phyloP scores from a whole-genome alignment of 2,888 invertebrate genomes.

The Eulithis testata region DNA sequence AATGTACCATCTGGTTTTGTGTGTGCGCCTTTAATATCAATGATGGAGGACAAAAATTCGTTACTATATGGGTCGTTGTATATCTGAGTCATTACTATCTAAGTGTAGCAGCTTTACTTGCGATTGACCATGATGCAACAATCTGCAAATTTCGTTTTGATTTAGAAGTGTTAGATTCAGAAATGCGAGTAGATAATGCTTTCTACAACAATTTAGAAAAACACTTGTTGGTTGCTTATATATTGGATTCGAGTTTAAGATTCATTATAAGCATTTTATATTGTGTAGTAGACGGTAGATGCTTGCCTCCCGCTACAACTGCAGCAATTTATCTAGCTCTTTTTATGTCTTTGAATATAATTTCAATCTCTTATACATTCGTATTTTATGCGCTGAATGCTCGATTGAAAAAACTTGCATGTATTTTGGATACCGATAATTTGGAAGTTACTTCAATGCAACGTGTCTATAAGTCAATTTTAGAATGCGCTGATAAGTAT shows the following conservation, averaged over 20 bases:
- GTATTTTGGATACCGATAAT: not conserved
- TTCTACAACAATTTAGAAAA: conserved; percentile 8
- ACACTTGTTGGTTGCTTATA: not conserved
- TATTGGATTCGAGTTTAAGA: not conserved
- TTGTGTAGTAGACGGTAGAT: not conserved
- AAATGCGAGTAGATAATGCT: not conserved
- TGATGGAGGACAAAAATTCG: not conserved
- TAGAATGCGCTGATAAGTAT: conserved; percentile 4
- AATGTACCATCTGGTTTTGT: not conserved
- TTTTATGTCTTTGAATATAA: conserved; percentile 1
- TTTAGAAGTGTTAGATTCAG: conserved; percentile 9
- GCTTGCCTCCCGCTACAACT: not conserved
- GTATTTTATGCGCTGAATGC: conserved; percentile 7
- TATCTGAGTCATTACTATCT: not conserved
- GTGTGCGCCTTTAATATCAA: not conserved
- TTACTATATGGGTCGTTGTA: not conserved
- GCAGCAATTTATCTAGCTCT: not conserved
- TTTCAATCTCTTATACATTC: not conserved
- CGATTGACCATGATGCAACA: not conserved
- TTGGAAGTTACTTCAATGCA: not conserved
- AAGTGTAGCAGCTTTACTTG: not conserved
- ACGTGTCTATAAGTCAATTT: conserved; percentile 5
- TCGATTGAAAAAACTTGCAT: conserved; percentile 10
- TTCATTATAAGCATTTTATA: not conserved
- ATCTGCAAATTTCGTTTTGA: not conserved